Base-by-base conservation (phyloP, 2,113 vertebrate species). In the Rhabdomys dilectus region DNA sequence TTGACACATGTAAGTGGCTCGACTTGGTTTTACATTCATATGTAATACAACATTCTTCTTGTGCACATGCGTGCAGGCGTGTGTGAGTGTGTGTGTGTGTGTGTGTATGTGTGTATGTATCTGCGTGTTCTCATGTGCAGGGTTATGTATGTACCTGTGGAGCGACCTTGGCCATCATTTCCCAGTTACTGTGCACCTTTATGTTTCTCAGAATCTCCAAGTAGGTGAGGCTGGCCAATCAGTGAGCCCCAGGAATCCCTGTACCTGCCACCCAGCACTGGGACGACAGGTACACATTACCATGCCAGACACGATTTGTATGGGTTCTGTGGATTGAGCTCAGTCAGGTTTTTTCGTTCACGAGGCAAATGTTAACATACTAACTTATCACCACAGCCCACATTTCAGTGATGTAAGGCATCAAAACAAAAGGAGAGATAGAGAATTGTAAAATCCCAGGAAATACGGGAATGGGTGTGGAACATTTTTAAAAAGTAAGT, bases 391-490 rank as follows among this genome's bases (percentile, higher is more conserved):
- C 31, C 45, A 22, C 31, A 70, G 21, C 11, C 19, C 11, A 21
- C 34, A 86, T 53, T 91, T 19, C 7, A 39, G 39, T 88, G 29
- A 89, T 89, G 72, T 90, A 93, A 92, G 24, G 3, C 36, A 19
- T 45, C 68, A 66, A 88, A 73, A 73, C 34, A 87, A 91, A 80
- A 64, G 22, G 53, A n/a, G 45, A 73, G 56, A 7, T 7, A 84
- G 48, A 95, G 42, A 95, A 51, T 19, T 76, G 51, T 53, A 29
- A 86, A 84, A 82, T 42, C 39, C 39, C 8, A 42, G 42, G 4
- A 62, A 75, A 11, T 70, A n/a, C 39, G 24, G 26, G 36, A 76
- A 17, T 89, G 39, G 42, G 12, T 24, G 7, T 45, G 68, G 45
- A 86, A 77, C n/a, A 75, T 42, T 85, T 92, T 93, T 36, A 26